Conservation (phyloP, 2,113 vertebrate species). For the Arenaria interpres region DNA sequence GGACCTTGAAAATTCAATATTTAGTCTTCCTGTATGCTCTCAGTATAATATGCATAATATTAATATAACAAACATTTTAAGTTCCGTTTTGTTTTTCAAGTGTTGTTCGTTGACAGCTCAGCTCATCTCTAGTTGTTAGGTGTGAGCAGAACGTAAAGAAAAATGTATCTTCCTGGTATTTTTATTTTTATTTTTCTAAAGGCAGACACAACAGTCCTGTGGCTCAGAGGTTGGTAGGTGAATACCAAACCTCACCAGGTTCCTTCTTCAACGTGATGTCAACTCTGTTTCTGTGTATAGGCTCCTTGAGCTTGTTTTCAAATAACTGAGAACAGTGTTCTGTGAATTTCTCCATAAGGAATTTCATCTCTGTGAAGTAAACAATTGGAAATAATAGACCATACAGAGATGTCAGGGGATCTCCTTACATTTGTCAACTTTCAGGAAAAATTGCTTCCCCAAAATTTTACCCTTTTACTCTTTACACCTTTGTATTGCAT, state of each 20-base stretch:
- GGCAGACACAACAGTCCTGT: background rate
- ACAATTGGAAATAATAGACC: background rate
- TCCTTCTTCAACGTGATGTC: background rate
- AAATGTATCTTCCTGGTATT: background rate
- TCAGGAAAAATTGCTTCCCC: background rate
- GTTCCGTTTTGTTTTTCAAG: background rate
- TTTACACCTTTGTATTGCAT: background rate
- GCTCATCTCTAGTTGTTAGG: background rate
- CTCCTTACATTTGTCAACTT: background rate
- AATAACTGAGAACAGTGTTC: background rate
- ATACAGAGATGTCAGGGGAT: background rate
- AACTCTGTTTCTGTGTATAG: fast-evolving
- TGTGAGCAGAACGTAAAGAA: background rate
- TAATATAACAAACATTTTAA: background rate
- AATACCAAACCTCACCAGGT: background rate
- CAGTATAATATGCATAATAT: background rate
- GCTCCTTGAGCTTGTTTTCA: background rate
- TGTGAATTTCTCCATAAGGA: background rate
- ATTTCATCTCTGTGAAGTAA: background rate
- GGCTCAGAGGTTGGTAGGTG: background rate
- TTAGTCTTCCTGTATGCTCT: background rate
- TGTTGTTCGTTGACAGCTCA: background rate
- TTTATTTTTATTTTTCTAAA: background rate
- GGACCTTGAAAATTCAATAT: background rate
- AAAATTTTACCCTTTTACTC: background rate